phyloP scores from a whole-genome alignment of 2,113 vertebrate genomes.

The Chlorocebus sabaeus region DNA sequence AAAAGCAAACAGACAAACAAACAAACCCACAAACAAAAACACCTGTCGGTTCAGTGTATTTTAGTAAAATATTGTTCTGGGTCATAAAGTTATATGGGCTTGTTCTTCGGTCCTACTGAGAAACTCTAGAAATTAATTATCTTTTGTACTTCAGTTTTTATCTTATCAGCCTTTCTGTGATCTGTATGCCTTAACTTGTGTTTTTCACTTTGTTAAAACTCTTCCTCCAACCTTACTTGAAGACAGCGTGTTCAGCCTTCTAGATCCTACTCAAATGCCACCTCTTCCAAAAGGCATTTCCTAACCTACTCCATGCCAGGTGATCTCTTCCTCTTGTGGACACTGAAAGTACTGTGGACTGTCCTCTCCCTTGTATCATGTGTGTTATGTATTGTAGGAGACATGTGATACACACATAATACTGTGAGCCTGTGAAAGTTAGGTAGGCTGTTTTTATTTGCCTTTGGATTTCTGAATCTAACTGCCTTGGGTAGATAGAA shows the following conservation, averaged over 20 bases:
- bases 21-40: too few species aligned
- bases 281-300: background rate
- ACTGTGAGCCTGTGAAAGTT: rapidly evolving
- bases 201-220: background rate
- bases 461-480: background rate
- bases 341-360: background rate
- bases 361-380: rapidly evolving
- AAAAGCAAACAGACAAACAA: too few species aligned
- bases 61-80: background rate
- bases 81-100: background rate
- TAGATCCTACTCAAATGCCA: background rate
- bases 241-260: background rate
- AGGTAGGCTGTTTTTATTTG: background rate
- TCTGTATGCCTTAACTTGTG: background rate
- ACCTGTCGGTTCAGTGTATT: background rate
- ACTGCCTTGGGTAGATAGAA: background rate
- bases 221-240: background rate
- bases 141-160: background rate
- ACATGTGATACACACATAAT: rapidly evolving
- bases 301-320: rapidly evolving
- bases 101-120: background rate
- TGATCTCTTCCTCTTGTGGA: background rate
- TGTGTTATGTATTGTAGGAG: background rate
- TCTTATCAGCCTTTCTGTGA: background rate
- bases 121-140: background rate